Conservation (phyloP, 2,113 vertebrate species). For the Nycticryphes semicollaris region DNA sequence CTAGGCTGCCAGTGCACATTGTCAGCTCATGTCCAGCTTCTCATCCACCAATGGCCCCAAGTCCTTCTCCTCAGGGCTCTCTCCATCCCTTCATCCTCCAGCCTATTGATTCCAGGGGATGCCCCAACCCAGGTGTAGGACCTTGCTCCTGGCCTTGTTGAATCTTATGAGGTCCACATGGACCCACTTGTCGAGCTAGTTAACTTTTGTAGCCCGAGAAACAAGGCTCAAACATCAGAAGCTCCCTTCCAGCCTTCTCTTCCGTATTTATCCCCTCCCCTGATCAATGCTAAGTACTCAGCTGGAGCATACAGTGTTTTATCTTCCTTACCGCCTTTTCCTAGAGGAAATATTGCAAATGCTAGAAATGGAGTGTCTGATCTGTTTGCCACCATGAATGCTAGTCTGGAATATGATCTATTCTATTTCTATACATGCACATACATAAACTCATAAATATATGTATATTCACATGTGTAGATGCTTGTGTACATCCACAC, state of each 20-base stretch:
- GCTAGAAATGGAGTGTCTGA: neutral
- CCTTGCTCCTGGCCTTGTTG: neutral
- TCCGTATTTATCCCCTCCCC: neutral
- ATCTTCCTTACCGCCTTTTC: neutral
- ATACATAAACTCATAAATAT: fast-evolving
- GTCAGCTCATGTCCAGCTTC: neutral
- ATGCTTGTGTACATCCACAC: neutral
- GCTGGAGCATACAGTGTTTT: neutral
- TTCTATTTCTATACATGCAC: neutral
- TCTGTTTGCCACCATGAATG: neutral
- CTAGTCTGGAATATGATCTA: neutral
- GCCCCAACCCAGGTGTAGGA: neutral
- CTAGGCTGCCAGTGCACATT: neutral
- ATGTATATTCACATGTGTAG: neutral
- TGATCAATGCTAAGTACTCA: neutral
- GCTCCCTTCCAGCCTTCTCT: neutral
- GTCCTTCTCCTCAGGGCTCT: neutral
- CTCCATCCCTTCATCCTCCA: neutral
- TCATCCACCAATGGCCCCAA: neutral
- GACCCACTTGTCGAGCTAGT: neutral
- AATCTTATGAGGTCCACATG: neutral
- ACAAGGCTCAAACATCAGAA: neutral
- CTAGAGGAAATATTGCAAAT: neutral
- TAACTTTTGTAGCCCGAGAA: neutral
- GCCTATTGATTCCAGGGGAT: neutral